These are phyloP conservation scores for Oxycera nigricornis DNA, from an alignment of 2,888 invertebrate genomes.

Conservation along the genomic window DNA sequence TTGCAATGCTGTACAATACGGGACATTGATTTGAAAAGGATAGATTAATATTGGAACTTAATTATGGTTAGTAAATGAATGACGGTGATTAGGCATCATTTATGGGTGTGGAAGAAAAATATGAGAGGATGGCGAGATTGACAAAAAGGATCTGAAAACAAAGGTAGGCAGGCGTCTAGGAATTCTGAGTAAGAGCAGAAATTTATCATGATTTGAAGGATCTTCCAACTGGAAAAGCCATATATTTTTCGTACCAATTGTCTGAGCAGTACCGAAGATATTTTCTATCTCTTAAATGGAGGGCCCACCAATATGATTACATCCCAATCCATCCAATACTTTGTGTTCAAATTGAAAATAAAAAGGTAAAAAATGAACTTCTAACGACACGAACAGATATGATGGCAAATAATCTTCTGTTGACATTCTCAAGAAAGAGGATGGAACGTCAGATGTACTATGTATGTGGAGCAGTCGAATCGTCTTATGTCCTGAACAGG, in stretches of 20 bases:
- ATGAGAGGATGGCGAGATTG: neutral
- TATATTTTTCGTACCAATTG: too few relatives aligned
- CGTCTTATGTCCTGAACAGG: conserved; percentile 11
- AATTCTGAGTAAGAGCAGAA: too few relatives aligned
- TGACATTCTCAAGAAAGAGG: conserved; percentile 12
- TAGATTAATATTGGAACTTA: conserved; percentile 41
- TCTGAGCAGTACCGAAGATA: too few relatives aligned
- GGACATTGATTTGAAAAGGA: conserved; percentile 41
- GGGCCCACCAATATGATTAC: too few relatives aligned
- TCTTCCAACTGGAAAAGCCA: too few relatives aligned
- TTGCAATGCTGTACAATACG: neutral
- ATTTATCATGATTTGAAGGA: too few relatives aligned
- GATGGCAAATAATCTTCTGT: conserved; percentile 39
- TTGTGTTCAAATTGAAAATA: too few relatives aligned
- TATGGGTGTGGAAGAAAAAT: neutral
- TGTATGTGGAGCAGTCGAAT: neutral
- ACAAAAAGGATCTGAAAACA: too few relatives aligned
- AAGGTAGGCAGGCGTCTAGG: too few relatives aligned
- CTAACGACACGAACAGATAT: conserved; percentile 40
- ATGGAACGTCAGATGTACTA: too few relatives aligned
- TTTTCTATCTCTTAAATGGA: too few relatives aligned
- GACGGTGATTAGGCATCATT: conserved; percentile 1
- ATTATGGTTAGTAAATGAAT: conserved; percentile 38
- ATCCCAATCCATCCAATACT: too few relatives aligned
- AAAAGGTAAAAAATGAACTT: conserved; percentile 31